Percentiles rank a stretch among this genome's conserved stretches.
Conservation (phyloP, 2,113 vertebrate species). For the Strix uralensis region DNA sequence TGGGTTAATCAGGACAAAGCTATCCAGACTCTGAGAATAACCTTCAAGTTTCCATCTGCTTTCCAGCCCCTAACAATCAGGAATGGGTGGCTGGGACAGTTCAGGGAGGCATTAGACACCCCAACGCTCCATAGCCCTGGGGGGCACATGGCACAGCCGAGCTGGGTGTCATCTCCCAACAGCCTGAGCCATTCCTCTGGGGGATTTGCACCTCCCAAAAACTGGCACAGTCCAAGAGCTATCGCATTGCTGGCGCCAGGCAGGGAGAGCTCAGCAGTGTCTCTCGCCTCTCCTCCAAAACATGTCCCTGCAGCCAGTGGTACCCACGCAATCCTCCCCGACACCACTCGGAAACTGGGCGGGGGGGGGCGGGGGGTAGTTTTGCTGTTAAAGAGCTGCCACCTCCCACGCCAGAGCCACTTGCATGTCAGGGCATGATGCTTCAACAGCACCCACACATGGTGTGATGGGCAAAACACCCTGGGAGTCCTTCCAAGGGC, state of each 20-base stretch:
- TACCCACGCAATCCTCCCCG: background rate
- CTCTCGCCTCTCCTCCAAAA: background rate
- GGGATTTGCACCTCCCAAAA: background rate
- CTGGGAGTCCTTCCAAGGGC: fast-evolving
- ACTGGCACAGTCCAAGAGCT: background rate
- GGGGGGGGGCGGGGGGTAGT: background rate
- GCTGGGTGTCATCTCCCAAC: background rate
- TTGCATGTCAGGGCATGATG: fast-evolving
- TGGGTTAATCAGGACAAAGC: background rate
- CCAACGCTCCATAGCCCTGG: too few relatives aligned
- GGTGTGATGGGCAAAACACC: background rate
- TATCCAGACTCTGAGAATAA: background rate
- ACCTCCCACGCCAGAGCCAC: background rate
- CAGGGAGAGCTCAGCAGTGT: background rate
- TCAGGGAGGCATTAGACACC: background rate
- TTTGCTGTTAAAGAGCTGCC: background rate
- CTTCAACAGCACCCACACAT: background rate
- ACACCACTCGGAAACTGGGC: fast-evolving
- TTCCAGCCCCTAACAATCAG: background rate
- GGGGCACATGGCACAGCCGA: background rate
- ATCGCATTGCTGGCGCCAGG: fast-evolving
- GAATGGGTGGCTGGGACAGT: background rate
- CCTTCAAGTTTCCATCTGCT: background rate
- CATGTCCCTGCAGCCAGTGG: background rate
- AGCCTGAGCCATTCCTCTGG: background rate